phyloP scores from a whole-genome alignment of 2,888 invertebrate genomes.

The Anticlea derivata region DNA sequence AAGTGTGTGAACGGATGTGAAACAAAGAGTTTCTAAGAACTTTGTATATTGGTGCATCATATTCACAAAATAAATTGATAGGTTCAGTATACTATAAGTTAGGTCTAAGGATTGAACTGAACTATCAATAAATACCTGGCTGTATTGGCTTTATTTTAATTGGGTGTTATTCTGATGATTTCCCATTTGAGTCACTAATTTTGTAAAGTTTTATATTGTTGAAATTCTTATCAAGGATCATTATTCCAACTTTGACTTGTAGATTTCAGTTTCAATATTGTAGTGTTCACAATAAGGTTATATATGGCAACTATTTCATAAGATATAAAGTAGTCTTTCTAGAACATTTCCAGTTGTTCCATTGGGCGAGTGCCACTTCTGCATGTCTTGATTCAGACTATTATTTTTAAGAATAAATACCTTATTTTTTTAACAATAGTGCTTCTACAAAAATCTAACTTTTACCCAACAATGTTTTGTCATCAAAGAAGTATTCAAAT shows the following conservation, averaged over 20 bases:
- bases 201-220: background rate
- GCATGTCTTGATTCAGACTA: conserved; percentile 31
- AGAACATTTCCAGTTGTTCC: background rate
- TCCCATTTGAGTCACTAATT: background rate
- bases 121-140: conserved; percentile 38
- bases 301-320: conserved; percentile 23
- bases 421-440: conserved; percentile 19
- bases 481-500: background rate
- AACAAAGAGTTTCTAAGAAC: conserved; percentile 18
- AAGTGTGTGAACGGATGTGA: background rate
- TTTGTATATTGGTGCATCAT: conserved; percentile 44
- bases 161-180: background rate
- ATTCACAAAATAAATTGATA: conserved; percentile 42
- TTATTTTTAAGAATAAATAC: conserved; percentile 30
- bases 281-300: background rate
- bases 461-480: conserved; percentile 14
- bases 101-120: conserved; percentile 53
- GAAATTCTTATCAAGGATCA: conserved; percentile 1
- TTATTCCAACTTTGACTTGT: background rate
- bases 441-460: background rate
- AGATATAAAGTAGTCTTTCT: background rate
- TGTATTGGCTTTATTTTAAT: conserved; percentile 11
- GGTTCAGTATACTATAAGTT: conserved; percentile 47
- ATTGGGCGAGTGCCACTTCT: background rate
- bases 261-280: background rate